Evolutionary conservation across 2,888 invertebrate genomes (phyloP).

Genomic region (Linnaemya vulpina): DNA sequence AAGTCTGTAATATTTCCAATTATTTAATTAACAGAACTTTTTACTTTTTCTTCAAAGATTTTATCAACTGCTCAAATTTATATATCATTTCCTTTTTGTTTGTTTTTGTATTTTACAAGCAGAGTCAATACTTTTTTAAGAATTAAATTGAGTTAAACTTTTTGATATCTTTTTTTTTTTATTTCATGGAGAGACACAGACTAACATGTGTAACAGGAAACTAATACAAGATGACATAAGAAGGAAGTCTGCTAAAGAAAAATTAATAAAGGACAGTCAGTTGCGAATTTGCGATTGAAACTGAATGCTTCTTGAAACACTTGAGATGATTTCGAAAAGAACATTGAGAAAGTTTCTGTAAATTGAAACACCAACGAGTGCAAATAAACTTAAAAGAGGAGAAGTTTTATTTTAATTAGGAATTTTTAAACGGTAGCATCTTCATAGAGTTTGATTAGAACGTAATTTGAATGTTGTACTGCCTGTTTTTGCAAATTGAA

Average conservation of each 20-base stretch:
- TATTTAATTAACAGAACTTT: not conserved
- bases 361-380: not conserved
- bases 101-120: not conserved
- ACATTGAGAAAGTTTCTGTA: not conserved
- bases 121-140: not conserved
- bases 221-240: not conserved
- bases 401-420: no score
- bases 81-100: not conserved
- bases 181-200: no score
- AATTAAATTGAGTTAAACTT: conserved; percentile 34
- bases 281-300: not conserved
- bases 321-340: not conserved
- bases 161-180: not conserved
- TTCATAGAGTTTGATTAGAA: no score
- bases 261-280: not conserved
- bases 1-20: not conserved
- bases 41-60: not conserved
- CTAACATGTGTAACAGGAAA: not conserved
- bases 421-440: no score
- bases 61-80: not conserved
- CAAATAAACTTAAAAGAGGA: no score
- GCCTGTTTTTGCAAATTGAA: no score
- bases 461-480: no score
- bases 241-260: not conserved
- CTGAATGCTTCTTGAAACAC: not conserved